Percentiles rank a stretch among this genome's conserved stretches.
These are phyloP conservation scores for Ophioninae sp. DNA, from an alignment of 2,888 invertebrate genomes.

Conservation along the genomic window DNA sequence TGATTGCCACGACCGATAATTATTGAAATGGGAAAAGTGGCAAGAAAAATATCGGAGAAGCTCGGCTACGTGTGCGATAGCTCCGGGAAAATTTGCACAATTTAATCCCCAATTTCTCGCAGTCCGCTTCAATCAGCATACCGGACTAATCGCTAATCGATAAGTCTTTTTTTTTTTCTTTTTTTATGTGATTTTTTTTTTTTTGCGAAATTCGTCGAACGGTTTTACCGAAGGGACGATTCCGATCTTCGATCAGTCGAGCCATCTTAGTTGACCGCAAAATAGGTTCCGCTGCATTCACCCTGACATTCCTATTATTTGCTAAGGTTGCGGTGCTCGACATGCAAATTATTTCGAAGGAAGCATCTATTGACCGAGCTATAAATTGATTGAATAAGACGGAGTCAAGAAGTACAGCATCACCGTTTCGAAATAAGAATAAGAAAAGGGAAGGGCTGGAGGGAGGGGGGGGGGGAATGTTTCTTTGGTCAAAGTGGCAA, in stretches of 20 bases:
- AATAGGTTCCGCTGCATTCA: neutral
- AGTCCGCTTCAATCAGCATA: neutral
- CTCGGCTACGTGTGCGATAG: neutral
- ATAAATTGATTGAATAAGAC: neutral
- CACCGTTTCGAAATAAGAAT: neutral
- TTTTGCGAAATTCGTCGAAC: neutral
- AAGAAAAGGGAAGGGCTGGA: neutral
- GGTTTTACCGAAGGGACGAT: neutral
- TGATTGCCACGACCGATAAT: neutral
- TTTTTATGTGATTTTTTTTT: conserved; percentile 8
- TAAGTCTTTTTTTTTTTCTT: neutral
- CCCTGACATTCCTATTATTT: neutral
- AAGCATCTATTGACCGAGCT: neutral
- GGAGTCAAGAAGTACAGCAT: neutral
- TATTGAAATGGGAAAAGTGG: neutral
- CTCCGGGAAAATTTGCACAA: neutral
- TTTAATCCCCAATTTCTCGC: neutral
- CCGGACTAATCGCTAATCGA: neutral
- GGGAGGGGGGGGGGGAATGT: neutral
- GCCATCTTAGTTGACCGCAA: neutral
- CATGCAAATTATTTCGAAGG: neutral
- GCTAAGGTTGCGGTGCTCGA: neutral
- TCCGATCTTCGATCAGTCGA: neutral
- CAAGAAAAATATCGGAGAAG: neutral
- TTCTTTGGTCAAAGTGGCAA: neutral